Evolutionary conservation across 2,888 invertebrate species (phyloP).

Genomic region (Hyposoter dolosus): DNA sequence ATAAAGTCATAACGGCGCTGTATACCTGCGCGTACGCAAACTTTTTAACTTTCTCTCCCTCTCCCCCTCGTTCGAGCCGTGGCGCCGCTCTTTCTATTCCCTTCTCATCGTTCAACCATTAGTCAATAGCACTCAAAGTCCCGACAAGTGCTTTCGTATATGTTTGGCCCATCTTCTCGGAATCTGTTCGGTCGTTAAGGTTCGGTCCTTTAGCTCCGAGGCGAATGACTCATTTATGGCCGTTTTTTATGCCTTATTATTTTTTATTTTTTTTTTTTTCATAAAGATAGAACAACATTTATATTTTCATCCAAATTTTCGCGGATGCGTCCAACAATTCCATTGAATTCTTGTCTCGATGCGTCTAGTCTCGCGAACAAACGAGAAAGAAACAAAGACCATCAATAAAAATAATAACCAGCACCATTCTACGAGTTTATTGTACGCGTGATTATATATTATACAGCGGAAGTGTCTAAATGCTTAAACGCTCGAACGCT

Average conservation of each 20-base stretch:
- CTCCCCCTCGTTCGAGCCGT: background rate
- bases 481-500: slow-evolving; percentile 79
- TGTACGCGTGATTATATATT: slow-evolving; percentile 52
- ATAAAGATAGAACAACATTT: too few species aligned
- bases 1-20: slow-evolving; percentile 77
- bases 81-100: background rate
- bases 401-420: slow-evolving; percentile 32
- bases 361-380: background rate
- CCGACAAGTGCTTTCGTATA: background rate
- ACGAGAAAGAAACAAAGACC: background rate
- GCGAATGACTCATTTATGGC: background rate
- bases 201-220: background rate
- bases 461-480: slow-evolving; percentile 80
- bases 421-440: slow-evolving; percentile 5
- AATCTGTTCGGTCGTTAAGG: background rate
- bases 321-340: background rate
- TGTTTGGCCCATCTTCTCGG: slow-evolving; percentile 4
- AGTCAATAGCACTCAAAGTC: background rate
- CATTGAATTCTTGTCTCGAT: background rate
- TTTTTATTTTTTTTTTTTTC: background rate
- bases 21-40: background rate
- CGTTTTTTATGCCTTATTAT: background rate
- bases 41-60: background rate
- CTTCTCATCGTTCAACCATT: background rate
- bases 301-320: too few species aligned